Evolutionary conservation across 2,113 vertebrate species (phyloP), one percentile per base, ranked within the genome.

Genomic region (Rhegmatorhina hoffmannsi): DNA sequence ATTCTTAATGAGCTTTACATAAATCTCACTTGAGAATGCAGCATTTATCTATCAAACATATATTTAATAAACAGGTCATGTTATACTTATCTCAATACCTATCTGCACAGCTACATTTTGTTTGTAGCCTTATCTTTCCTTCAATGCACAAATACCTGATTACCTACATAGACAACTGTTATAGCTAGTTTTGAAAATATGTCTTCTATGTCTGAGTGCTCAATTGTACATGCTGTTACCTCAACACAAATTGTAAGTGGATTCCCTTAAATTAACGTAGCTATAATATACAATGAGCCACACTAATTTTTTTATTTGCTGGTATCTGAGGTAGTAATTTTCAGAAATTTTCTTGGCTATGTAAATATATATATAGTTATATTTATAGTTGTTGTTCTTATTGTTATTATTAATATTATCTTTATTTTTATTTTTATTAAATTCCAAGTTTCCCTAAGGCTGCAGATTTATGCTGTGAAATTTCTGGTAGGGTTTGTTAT

Each of bases 91-190:
- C 82, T 83, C 63, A 77, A 12, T 88, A 86, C 59, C 3, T 7
- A 81, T 63, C 68, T 68, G 38, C 34, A 55, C n/a, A 92, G 17
- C 75, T 84, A 34, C 43, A 50, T 86, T 90, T 90, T 78, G 78
- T 96, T 72, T 84, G 49, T 92, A 59, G 52, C 31, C 56, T 92
- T 75, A 38, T 81, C 55, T 92, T 55, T 72, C 25, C 11, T 90
- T 92, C 92, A 73, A 81, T 91, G 50, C 38, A 74, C 24, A 67
- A 77, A 84, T 89, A 84, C 80, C 82, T 88, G 67, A 73, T 86
- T 92, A 84, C 43, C 4, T 84, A 31, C 7, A 44, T 4, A 78
- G 73, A 38, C 8, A 86, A 86, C 17, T 59, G 10, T 63, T 77
- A 1, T 17, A 77, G 43, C 6, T 83, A 49, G 46, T 90, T 88